Evolutionary conservation across 2,113 vertebrate species (phyloP).

Genomic region (Sorex araneus): DNA sequence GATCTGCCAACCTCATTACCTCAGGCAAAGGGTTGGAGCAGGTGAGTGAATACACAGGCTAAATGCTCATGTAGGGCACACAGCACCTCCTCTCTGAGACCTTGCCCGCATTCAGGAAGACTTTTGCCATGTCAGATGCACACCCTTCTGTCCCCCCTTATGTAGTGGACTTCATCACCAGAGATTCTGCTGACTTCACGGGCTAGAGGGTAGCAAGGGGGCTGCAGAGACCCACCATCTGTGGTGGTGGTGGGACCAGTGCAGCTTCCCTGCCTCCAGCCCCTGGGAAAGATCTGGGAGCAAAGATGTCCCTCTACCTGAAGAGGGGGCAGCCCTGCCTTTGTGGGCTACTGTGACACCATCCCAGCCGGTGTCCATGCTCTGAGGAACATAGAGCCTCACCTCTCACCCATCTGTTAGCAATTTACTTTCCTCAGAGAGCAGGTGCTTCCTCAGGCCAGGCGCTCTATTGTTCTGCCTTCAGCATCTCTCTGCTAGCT

Average conservation of each 20-base stretch:
- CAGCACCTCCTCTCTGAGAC: neutral
- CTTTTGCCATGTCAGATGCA: too few species aligned
- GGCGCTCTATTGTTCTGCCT: neutral
- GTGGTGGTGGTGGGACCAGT: neutral
- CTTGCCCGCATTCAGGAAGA: neutral
- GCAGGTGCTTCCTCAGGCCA: conserved; percentile 56
- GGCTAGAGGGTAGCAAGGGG: neutral
- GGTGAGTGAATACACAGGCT: neutral
- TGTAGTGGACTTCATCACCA: too few species aligned
- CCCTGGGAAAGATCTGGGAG: neutral
- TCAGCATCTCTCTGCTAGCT: neutral
- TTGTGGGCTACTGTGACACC: neutral
- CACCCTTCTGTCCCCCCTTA: neutral
- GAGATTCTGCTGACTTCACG: neutral
- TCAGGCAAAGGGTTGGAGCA: neutral
- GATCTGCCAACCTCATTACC: neutral
- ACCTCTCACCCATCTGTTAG: neutral
- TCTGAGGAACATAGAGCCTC: neutral
- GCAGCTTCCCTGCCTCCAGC: neutral
- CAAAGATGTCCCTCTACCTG: neutral
- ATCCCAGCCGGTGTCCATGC: neutral
- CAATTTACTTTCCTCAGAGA: conserved; percentile 62
- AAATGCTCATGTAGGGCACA: neutral
- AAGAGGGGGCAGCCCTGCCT: too few species aligned
- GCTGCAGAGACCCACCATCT: too few species aligned